phyloP scores from a whole-genome alignment of 2,888 invertebrate species.

The Meliscaeva auricollis region DNA sequence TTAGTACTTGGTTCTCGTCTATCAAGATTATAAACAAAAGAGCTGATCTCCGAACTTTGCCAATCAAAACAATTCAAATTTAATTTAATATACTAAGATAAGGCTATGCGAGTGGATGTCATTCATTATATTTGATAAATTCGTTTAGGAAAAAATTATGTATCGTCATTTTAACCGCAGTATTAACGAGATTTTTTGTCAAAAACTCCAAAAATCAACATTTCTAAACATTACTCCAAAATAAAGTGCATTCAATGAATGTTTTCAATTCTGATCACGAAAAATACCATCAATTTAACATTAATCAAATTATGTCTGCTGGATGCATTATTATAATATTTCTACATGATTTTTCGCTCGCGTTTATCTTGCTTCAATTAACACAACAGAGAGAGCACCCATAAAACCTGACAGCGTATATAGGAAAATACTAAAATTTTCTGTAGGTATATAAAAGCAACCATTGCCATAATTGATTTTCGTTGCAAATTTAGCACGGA shows the following conservation, averaged over 20 bases:
- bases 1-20: too few relatives aligned
- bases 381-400: constrained; percentile 10
- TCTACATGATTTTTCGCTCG: neutral
- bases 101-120: too few relatives aligned
- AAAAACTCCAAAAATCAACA: too few relatives aligned
- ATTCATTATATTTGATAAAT: too few relatives aligned
- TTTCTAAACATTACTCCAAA: too few relatives aligned
- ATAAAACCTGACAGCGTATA: neutral
- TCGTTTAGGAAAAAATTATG: too few relatives aligned
- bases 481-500: constrained; percentile 56
- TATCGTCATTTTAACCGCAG: too few relatives aligned
- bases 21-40: neutral
- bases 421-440: too few relatives aligned
- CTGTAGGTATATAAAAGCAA: too few relatives aligned
- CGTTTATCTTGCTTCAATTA: constrained; percentile 9
- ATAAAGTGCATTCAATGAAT: constrained; percentile 11
- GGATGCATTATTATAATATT: constrained; percentile 16
- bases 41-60: constrained; percentile 19
- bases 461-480: constrained; percentile 57
- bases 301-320: constrained; percentile 37
- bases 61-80: neutral
- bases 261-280: neutral
- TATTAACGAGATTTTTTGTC: too few relatives aligned
- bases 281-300: constrained; percentile 15
- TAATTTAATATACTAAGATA: too few relatives aligned